Evolutionary conservation across 2,113 vertebrate species (phyloP).

Genomic region (Sus scrofa): T2T-Sscrofa CM000830.6:70118501-70119000

Average conservation of each 20-base stretch:
- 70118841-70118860: not conserved
- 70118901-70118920: not conserved
- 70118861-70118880: not conserved
- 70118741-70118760: constrained; percentile 25
- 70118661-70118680: not conserved
- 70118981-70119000: not conserved
- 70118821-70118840: constrained; percentile 10
- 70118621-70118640: not conserved
- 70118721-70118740: not conserved
- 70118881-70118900: constrained; percentile 2
- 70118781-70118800: not conserved
- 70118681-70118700: constrained; percentile 10
- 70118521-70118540: not conserved
- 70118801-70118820: not conserved
- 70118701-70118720: not conserved
- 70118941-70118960: not conserved
- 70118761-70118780: not conserved
- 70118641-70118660: not conserved
- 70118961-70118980: not conserved
- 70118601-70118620: not conserved
- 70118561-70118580: not conserved
- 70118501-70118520: not conserved
- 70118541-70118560: not conserved
- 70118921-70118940: not conserved
- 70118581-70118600: not conserved